Evolutionary conservation across 2,888 invertebrate genomes (phyloP).

Genomic region (Dusona sp.): DNA sequence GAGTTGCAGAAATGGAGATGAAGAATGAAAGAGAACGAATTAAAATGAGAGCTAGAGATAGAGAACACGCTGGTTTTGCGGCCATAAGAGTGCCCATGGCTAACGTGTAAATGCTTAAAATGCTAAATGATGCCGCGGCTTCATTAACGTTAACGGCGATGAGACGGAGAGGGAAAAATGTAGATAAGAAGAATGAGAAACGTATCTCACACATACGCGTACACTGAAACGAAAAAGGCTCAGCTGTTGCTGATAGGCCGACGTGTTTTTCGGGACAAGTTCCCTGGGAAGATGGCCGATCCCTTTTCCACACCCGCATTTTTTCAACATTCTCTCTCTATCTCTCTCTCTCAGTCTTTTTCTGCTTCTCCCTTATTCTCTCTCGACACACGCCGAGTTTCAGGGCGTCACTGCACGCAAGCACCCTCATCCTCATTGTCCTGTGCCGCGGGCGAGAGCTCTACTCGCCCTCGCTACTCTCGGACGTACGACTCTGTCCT

Average conservation of each 20-base stretch:
- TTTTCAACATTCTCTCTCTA: slow-evolving; percentile 74
- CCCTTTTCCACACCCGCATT: slow-evolving; percentile 78
- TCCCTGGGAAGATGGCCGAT: slow-evolving; percentile 69
- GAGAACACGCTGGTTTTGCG: slow-evolving; percentile 25
- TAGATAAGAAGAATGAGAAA: slow-evolving; percentile 39
- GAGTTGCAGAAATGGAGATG: slow-evolving; percentile 29
- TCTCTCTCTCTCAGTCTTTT: slow-evolving; percentile 71
- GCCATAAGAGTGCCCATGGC: slow-evolving; percentile 54
- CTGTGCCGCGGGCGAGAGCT: slow-evolving; percentile 60
- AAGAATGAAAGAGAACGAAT: slow-evolving; percentile 38
- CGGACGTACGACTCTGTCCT: slow-evolving; percentile 61
- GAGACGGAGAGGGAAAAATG: slow-evolving; percentile 31
- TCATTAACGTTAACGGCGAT: slow-evolving; percentile 69
- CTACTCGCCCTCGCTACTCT: slow-evolving; percentile 65
- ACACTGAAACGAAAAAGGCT: slow-evolving; percentile 1
- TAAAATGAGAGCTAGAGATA: slow-evolving; percentile 11
- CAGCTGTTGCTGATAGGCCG: slow-evolving; percentile 71
- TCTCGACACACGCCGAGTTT: slow-evolving; percentile 51
- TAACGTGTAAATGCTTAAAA: slow-evolving; percentile 72
- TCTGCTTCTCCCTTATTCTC: slow-evolving; percentile 28
- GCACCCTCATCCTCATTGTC: slow-evolving; percentile 68
- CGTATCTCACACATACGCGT: slow-evolving; percentile 25
- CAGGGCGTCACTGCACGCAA: slow-evolving; percentile 56
- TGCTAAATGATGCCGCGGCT: slow-evolving; percentile 80
- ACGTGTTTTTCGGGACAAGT: slow-evolving; percentile 66